These are phyloP conservation scores for Thymelicus lineola DNA, from an alignment of 2,888 invertebrate genomes.

Conservation along the genomic window DNA sequence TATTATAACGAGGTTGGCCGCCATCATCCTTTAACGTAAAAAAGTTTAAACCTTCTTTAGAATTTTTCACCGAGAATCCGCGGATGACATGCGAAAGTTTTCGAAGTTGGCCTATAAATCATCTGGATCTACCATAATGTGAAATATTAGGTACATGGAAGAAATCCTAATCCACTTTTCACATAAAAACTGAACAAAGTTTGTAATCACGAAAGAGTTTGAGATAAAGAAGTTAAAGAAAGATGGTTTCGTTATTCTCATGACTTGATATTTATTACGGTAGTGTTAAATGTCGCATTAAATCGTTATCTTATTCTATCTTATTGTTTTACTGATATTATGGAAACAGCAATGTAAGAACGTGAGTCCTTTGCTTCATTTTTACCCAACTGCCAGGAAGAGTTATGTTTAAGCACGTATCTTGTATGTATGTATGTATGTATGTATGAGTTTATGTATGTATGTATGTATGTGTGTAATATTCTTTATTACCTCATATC, in stretches of 20 bases:
- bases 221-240: constrained; percentile 60
- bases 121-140: constrained; percentile 73
- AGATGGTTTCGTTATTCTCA: constrained; percentile 47
- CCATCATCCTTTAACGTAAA: constrained; percentile 72
- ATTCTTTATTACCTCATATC: too few relatives aligned
- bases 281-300: constrained; percentile 10
- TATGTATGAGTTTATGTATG: too few relatives aligned
- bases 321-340: too few relatives aligned
- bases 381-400: too few relatives aligned
- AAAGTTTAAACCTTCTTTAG: constrained; percentile 75
- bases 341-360: too few relatives aligned
- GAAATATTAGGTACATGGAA: constrained; percentile 76
- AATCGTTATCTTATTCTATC: too few relatives aligned
- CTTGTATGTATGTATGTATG: too few relatives aligned
- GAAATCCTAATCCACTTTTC: constrained; percentile 81
- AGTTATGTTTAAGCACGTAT: too few relatives aligned
- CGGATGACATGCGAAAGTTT: constrained; percentile 81
- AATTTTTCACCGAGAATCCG: constrained; percentile 68
- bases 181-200: constrained; percentile 72
- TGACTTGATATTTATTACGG: not conserved
- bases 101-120: constrained; percentile 79
- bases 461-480: too few relatives aligned
- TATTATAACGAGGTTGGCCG: constrained; percentile 47
- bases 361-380: too few relatives aligned
- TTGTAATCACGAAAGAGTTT: constrained; percentile 72